Conservation (phyloP, 2,113 vertebrate genomes). For the Reinhardtius hippoglossoides region DNA sequence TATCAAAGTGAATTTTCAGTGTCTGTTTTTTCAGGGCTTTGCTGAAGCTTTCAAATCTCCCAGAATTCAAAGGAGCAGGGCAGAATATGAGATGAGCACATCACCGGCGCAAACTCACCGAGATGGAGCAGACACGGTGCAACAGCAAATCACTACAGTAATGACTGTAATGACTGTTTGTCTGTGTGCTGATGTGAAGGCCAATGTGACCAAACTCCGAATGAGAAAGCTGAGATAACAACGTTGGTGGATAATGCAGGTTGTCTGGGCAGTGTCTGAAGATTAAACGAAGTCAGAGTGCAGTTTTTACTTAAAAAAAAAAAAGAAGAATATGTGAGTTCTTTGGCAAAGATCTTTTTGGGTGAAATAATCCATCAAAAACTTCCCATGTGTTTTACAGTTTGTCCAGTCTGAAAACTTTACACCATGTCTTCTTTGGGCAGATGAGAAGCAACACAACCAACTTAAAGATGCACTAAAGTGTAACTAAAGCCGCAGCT, state of each 20-base stretch:
- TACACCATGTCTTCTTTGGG: background rate
- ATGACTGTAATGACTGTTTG: constrained; percentile 19
- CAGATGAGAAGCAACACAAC: background rate
- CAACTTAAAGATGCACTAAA: background rate
- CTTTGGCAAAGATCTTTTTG: background rate
- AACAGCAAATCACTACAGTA: constrained; percentile 33
- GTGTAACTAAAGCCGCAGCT: no score
- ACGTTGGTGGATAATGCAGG: background rate
- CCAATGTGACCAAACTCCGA: background rate
- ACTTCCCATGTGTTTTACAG: background rate
- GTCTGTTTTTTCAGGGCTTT: constrained; percentile 68
- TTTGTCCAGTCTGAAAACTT: background rate
- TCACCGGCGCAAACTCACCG: constrained; percentile 28
- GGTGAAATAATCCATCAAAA: background rate
- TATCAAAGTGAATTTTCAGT: constrained; percentile 80
- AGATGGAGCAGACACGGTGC: constrained; percentile 38
- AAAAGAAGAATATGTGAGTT: background rate
- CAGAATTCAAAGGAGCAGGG: constrained; percentile 67
- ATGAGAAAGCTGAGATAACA: background rate
- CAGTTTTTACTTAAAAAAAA: background rate
- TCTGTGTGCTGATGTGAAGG: constrained; percentile 37
- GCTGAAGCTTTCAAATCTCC: constrained; percentile 62
- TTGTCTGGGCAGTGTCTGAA: background rate
- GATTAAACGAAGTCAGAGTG: background rate
- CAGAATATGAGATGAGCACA: constrained; percentile 65